A percentile compares a stretch with the other conserved stretches of the same genome.
Evolutionary conservation across 1,140 invertebrate genomes (phyloP).

Genomic region (Chlorops oryzae): DNA sequence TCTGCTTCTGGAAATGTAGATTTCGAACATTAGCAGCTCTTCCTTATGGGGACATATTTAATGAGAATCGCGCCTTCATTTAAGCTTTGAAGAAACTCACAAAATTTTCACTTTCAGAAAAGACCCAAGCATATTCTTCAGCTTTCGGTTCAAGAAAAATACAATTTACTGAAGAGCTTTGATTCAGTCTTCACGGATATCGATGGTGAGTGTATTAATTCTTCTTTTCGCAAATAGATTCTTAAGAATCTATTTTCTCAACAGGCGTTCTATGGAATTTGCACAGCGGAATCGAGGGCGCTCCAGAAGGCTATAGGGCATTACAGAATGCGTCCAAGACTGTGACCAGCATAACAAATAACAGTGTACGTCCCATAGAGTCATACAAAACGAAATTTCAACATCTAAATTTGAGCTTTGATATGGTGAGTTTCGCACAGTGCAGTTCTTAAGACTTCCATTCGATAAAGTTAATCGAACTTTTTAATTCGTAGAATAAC

Average conservation of each 20-base stretch:
- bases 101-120: too few relatives aligned
- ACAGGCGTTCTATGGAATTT: conserved; percentile 59
- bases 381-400: conserved; percentile 41
- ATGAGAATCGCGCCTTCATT: too few relatives aligned
- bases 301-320: conserved; percentile 50
- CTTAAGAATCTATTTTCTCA: too few relatives aligned
- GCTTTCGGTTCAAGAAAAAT: conserved; percentile 27
- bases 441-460: too few relatives aligned
- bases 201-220: conserved; percentile 32
- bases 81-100: too few relatives aligned
- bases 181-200: conserved; percentile 48
- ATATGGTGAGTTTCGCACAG: conserved; percentile 42
- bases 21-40: too few relatives aligned
- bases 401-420: conserved; percentile 39
- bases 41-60: too few relatives aligned
- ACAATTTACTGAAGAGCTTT: conserved; percentile 46
- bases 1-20: too few relatives aligned
- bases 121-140: conserved; percentile 23
- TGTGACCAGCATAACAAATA: conserved; percentile 68
- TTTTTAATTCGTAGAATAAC: conserved; percentile 37
- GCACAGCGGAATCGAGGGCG: conserved; percentile 48
- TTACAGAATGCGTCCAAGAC: conserved; percentile 60
- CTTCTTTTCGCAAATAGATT: too few relatives aligned
- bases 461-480: too few relatives aligned
- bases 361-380: conserved; percentile 49